Evolutionary conservation across 2,113 vertebrate species (phyloP).

Genomic region (Ranitomeya variabilis): DNA sequence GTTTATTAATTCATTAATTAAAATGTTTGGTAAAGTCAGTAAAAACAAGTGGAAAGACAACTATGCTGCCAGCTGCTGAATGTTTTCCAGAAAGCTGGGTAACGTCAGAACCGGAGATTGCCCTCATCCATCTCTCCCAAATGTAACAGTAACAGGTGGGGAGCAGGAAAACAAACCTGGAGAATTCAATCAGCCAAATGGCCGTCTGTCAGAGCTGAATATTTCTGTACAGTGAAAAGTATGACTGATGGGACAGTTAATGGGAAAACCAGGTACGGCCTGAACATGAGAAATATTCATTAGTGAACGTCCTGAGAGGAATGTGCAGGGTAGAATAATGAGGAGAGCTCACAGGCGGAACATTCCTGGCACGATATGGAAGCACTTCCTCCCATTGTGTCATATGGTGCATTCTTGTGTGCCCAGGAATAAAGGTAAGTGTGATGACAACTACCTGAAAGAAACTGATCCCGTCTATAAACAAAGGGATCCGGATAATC

Average conservation of each 20-base stretch:
- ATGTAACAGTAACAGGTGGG: constrained; percentile 28
- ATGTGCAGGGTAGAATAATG: constrained; percentile 23
- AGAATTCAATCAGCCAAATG: constrained; percentile 16
- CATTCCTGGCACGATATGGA: constrained; percentile 30
- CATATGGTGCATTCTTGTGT: constrained; percentile 16
- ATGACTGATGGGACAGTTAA: background rate
- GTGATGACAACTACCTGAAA: background rate
- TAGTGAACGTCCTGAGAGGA: constrained; percentile 34
- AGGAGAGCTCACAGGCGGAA: constrained; percentile 13
- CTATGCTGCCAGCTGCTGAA: background rate
- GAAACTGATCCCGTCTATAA: background rate
- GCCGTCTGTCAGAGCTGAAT: background rate
- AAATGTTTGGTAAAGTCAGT: too few relatives aligned
- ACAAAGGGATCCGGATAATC: background rate
- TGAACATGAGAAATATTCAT: constrained; percentile 25
- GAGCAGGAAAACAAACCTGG: background rate
- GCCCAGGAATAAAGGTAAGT: background rate
- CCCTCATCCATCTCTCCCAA: constrained; percentile 13
- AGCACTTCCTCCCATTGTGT: constrained; percentile 47
- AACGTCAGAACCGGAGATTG: constrained; percentile 21
- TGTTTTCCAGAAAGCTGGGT: background rate
- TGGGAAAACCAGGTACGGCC: constrained; percentile 7
- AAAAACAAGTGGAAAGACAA: too few relatives aligned
- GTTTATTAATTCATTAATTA: too few relatives aligned
- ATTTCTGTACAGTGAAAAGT: background rate